Base-by-base conservation (phyloP, 92 coral and sea anemone species). In the Parazoanthus swiftii region DNA sequence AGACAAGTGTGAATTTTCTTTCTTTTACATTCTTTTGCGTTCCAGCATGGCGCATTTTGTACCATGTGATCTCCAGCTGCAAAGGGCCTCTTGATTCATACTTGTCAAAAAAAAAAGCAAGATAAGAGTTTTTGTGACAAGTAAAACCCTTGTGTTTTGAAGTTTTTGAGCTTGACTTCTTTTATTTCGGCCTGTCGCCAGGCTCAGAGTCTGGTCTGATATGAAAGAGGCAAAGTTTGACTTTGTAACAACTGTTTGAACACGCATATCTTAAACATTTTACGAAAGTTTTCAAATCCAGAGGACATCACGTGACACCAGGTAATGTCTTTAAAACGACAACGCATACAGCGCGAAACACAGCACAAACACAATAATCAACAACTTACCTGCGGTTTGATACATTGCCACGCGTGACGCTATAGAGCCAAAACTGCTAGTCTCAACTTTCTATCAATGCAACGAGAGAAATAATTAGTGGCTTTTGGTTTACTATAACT, bases 391-490 rank as follows among this genome's bases (percentile, higher is more conserved):
- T 68, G 87, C 87, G 3, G 87, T 84, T 84, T 84, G 87, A 70
- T 84, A 84, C 87, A 71, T 84, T 84, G 87, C 87, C 87, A 84
- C 79, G 18, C 87, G 87, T 15, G 87, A 84, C 46, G 87, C 87
- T 11, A 84, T 70, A 7, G 87, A 84, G 35, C 87, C 87, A 29
- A 84, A 71, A 84, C 87, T 84, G 42, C 77, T 68, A 15, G 79
- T 84, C 43, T 84, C 79, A 84, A 84, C 87, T 84, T 84, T 84
- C 87, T 79, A 54, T 25, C 10, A 51, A 33, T n/a, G 67, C 59
- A 79, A 79, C 43, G 37, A 25, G 23, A 13, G 37, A 16, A 25
- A 48, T 10, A 14, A 0, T 50, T 14, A n/a, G n/a, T 5, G 37
- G 9, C 13, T 13, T 4, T 48, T n/a, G 66, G 33, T 29, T 29